A percentile compares a stretch with the other conserved stretches of the same genome.
Evolutionary conservation across 2,888 invertebrate species (phyloP).

Genomic region (Andricus quercusramuli): DNA sequence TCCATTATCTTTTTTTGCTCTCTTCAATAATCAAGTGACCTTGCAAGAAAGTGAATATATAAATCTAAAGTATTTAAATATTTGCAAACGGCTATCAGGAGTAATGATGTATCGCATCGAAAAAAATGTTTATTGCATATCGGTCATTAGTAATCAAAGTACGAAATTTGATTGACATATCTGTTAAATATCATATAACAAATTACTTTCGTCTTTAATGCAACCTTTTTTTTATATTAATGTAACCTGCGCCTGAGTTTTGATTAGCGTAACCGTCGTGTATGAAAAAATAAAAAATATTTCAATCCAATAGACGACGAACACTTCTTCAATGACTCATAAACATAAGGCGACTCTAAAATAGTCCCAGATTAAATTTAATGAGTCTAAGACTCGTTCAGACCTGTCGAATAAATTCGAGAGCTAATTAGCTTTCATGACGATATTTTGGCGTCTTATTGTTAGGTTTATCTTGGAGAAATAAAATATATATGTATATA

Average conservation of each 20-base stretch:
- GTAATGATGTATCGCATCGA: not conserved
- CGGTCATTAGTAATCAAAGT: not conserved
- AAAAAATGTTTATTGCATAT: not conserved
- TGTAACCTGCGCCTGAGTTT: not conserved
- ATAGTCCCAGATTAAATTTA: constrained; percentile 59
- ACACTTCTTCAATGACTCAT: constrained; percentile 2
- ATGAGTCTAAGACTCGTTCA: constrained; percentile 49
- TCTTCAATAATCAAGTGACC: not conserved
- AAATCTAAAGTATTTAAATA: constrained; percentile 1
- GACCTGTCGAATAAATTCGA: constrained; percentile 16
- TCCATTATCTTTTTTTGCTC: not conserved
- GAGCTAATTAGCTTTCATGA: not conserved
- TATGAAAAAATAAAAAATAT: not conserved
- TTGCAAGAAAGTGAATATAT: not conserved
- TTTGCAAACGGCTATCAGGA: not conserved
- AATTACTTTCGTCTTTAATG: not conserved
- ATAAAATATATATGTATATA: constrained; percentile 53
- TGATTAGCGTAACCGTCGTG: not conserved
- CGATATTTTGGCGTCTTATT: constrained; percentile 10
- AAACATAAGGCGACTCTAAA: constrained; percentile 42
- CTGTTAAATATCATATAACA: not conserved
- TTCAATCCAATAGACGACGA: not conserved
- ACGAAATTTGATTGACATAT: not conserved
- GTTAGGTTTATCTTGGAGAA: constrained; percentile 27
- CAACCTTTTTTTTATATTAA: not conserved